Conservation (phyloP, 2,797 vertebrate genomes). For the Leucoraja ocellata region DNA sequence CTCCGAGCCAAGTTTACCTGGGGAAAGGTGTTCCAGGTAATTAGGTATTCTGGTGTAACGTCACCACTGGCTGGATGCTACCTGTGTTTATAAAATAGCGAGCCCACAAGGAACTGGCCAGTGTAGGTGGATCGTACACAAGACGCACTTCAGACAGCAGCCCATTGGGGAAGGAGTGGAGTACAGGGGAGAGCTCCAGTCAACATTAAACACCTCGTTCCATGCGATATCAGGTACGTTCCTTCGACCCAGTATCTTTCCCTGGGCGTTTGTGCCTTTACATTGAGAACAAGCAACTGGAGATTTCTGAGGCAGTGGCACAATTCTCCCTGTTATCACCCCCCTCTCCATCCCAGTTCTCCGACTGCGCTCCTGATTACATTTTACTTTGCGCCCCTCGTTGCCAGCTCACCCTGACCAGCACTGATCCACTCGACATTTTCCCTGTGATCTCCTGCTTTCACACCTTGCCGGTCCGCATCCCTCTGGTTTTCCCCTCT, state of each 20-base stretch:
- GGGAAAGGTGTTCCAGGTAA: conserved; percentile 25
- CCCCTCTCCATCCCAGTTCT: too few species aligned
- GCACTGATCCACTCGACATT: too few species aligned
- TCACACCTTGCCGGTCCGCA: neutral
- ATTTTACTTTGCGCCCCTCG: too few species aligned
- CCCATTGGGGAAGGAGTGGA: conserved; percentile 1
- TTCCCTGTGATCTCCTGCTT: too few species aligned
- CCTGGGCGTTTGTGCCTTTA: too few species aligned
- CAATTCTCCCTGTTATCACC: too few species aligned
- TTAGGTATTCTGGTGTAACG: conserved; percentile 14
- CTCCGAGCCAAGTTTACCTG: neutral
- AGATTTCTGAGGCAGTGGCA: too few species aligned
- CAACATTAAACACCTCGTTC: neutral
- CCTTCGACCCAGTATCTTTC: neutral
- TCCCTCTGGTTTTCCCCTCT: neutral
- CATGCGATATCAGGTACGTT: neutral
- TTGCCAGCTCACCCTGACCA: too few species aligned
- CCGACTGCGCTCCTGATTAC: too few species aligned
- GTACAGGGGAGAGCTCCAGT: neutral
- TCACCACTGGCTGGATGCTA: conserved; percentile 6
- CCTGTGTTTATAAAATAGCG: conserved; percentile 32
- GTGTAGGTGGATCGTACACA: neutral
- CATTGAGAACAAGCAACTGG: too few species aligned
- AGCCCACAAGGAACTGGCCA: neutral
- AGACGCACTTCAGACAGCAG: neutral